Conservation (phyloP, 2,888 invertebrate species). For the Aphodius granarius region DNA sequence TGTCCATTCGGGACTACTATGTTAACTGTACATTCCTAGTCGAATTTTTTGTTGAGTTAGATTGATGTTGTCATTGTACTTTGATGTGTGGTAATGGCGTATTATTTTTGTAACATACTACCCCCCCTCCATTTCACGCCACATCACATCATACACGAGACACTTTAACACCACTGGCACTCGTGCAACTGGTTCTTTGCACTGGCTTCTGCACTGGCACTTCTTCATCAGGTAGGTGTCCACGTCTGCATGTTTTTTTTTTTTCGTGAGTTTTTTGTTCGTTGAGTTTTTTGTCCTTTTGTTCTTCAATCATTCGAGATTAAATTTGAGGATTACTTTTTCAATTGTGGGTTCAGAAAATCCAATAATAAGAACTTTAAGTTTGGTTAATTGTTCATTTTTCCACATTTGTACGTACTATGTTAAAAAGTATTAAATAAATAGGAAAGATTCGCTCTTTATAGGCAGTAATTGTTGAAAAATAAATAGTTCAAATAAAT, state of each 20-base stretch:
- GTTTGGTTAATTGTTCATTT: no score
- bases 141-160: neutral
- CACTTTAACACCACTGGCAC: neutral
- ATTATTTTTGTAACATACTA: slow-evolving; percentile 22
- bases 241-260: neutral
- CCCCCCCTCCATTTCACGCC: neutral
- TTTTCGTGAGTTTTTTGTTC: neutral
- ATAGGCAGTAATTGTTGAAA: neutral
- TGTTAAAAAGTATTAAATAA: no score
- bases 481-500: neutral
- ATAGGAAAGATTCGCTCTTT: no score
- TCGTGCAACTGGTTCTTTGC: neutral
- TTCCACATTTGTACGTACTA: no score
- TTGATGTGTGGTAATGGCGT: slow-evolving; percentile 1
- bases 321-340: neutral
- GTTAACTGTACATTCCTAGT: neutral
- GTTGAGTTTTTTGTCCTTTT: no score
- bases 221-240: neutral
- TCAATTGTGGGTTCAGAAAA: no score
- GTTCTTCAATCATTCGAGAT: neutral
- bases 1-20: neutral
- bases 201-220: neutral
- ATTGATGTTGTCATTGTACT: neutral
- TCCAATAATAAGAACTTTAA: no score
- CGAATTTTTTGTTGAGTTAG: neutral